Conservation (phyloP, 2,888 invertebrate species). For the Willowsia nigromaculata region DNA sequence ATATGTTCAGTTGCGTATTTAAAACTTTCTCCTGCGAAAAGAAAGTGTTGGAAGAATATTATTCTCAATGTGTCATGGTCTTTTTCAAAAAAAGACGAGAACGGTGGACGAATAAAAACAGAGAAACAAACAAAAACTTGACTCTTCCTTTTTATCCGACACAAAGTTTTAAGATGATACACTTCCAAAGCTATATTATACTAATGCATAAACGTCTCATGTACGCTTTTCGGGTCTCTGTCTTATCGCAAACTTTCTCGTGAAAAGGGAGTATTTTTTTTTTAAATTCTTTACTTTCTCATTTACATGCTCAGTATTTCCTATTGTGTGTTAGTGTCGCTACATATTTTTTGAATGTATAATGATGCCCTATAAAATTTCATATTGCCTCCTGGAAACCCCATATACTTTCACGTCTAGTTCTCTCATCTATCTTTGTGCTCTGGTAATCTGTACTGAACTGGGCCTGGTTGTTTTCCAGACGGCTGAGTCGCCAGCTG, state of each 20-base stretch:
- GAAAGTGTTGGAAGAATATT: not conserved
- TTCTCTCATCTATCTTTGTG: not conserved
- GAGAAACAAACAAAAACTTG: not conserved
- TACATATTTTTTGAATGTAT: not conserved
- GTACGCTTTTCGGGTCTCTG: not conserved
- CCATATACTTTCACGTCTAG: not conserved
- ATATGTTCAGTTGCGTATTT: not conserved
- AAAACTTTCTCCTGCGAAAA: not conserved
- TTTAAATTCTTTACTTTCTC: not conserved
- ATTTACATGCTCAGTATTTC: not conserved
- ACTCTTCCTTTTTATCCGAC: not conserved
- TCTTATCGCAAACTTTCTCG: constrained; percentile 33
- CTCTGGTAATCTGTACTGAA: not conserved
- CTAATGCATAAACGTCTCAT: not conserved
- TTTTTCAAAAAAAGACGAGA: not conserved
- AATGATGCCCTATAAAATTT: constrained; percentile 1
- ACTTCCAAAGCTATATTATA: not conserved
- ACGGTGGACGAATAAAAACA: not conserved
- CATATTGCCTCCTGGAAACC: not conserved
- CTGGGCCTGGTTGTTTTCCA: not conserved
- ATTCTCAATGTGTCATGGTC: not conserved
- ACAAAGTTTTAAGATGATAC: not conserved
- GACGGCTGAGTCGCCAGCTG: not conserved
- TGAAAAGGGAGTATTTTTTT: not conserved
- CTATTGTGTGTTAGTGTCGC: not conserved